A percentile compares a stretch with the other conserved stretches of the same genome.
Evolutionary conservation across 2,113 vertebrate species (phyloP).

Genomic region (Rhineura floridana): DNA sequence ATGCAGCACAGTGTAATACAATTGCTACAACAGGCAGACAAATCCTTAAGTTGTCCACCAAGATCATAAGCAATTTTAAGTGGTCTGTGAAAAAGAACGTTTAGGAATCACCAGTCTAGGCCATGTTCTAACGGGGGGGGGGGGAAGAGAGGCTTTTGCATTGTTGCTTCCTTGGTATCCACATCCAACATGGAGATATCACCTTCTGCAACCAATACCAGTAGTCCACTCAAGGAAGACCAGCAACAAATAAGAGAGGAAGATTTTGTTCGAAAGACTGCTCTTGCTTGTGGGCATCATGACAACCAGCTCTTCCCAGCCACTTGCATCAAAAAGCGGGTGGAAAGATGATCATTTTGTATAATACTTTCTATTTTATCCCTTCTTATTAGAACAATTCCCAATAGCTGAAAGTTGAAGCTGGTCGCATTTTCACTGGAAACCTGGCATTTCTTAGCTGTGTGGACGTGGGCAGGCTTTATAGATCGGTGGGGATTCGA

Average conservation of each 20-base stretch:
- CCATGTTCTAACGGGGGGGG: too few relatives aligned
- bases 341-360: not conserved
- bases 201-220: not conserved
- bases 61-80: too few relatives aligned
- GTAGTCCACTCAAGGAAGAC: not conserved
- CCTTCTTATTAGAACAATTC: not conserved
- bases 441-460: not conserved
- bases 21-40: too few relatives aligned
- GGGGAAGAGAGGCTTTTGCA: too few relatives aligned
- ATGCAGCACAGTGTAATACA: too few relatives aligned
- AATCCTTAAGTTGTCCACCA: too few relatives aligned
- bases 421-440: constrained; percentile 1
- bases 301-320: not conserved
- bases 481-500: not conserved
- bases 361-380: not conserved
- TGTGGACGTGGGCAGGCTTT: not conserved
- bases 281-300: not conserved
- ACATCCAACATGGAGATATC: not conserved
- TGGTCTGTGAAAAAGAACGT: not conserved
- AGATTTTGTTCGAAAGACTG: not conserved
- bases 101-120: too few relatives aligned
- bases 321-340: not conserved
- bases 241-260: not conserved
- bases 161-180: not conserved
- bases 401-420: not conserved